These are phyloP conservation scores for Tautogolabrus adspersus DNA, from an alignment of 2,113 vertebrate species.

Conservation along the genomic window DNA sequence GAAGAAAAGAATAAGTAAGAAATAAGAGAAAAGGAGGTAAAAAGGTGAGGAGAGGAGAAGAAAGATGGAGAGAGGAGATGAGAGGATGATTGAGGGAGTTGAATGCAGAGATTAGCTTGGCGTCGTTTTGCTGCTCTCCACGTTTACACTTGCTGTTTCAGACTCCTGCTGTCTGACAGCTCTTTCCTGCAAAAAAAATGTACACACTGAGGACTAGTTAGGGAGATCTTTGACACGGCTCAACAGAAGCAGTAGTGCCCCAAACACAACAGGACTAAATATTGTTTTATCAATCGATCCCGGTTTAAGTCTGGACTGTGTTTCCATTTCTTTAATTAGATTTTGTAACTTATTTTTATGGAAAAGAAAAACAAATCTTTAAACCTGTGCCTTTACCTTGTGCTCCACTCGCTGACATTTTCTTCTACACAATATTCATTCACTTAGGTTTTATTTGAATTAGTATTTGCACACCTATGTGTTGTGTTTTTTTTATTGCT, in stretches of 20 bases:
- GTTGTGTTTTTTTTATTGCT: too few relatives aligned
- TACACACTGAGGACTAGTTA: neutral
- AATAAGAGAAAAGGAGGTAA: neutral
- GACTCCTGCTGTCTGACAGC: constrained; percentile 6
- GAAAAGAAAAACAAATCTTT: too few relatives aligned
- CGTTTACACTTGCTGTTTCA: constrained; percentile 11
- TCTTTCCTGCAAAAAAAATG: neutral
- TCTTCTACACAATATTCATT: too few relatives aligned
- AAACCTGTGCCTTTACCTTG: too few relatives aligned
- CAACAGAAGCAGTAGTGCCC: neutral
- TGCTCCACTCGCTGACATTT: too few relatives aligned
- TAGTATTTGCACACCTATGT: too few relatives aligned
- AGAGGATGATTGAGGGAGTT: constrained; percentile 12
- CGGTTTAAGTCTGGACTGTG: too few relatives aligned
- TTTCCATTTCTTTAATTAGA: too few relatives aligned
- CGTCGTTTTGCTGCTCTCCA: neutral
- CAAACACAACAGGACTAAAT: neutral
- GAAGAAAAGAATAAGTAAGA: neutral
- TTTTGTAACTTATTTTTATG: too few relatives aligned
- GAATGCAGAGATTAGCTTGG: constrained; percentile 1
- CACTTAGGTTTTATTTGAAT: too few relatives aligned
- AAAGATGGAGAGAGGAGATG: neutral
- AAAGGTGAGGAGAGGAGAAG: too few relatives aligned
- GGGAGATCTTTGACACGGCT: neutral
- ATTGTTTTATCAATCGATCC: too few relatives aligned